Evolutionary conservation across 2,797 vertebrate genomes (phyloP), one percentile per base, ranked within the genome.

Genomic region (Clarias platycephalus): DNA sequence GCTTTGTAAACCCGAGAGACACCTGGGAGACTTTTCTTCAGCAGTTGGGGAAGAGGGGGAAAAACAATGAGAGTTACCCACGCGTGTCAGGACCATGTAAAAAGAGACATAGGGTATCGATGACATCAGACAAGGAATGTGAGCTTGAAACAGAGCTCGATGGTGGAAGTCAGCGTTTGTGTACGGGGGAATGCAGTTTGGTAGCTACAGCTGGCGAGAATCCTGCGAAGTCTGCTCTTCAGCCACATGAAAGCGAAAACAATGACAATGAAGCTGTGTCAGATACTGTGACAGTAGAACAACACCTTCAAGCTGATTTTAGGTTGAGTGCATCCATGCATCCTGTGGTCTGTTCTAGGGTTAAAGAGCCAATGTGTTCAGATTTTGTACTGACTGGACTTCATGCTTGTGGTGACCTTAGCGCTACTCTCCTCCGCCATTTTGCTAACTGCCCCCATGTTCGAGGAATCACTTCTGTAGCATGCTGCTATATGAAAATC

Each of bases 401-500:
- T 2, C 98, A 99, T 0, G 95, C 97, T 74, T 98, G 97, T 0
- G 98, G 98, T 0, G 97, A 99, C 91, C 96, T 99, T 31, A 97
- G 97, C 34, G 91, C 96, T 0, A 95, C 97, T 22, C 94, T 98
- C 78, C 94, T 99, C 16, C 94, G 95, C 1, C 97, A 97, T 88
- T 99, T 98, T 0, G 91, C 91, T 85, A 83, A 81, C 85, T 96
- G 96, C 86, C 96, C 96, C 0, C 84, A 92, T 0, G 94, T 97
- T 9, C 92, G 89, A 0, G 97, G 94, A 22, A 92, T 99, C 87
- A 96, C 96, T 4, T 96, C 96, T 0, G 97, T 96, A 60, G 96
- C 96, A 2, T 99, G 98, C 80, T 99, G 98, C 91, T 97, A 99
- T 93, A 99, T 99, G 97, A 98, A 98, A 79, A 90, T 98, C 80